Base-by-base conservation (phyloP, 1,140 invertebrate species). In the Halictus rubicundus region DNA sequence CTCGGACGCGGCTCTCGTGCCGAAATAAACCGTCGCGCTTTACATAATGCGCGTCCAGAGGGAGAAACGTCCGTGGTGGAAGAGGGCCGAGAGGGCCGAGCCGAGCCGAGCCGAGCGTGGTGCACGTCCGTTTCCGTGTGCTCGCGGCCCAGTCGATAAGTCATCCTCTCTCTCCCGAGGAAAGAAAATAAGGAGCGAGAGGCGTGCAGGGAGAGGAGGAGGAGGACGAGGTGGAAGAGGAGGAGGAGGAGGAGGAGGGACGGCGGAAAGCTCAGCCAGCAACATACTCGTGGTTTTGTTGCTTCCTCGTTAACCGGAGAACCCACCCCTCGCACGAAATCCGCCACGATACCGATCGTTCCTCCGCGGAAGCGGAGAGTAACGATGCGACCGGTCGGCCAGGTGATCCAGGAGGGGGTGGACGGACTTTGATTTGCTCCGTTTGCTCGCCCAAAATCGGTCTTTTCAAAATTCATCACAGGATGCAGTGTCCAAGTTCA, bases 11-110 rank as follows among this genome's bases (percentile, higher is more conserved):
- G 78, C 84, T 92, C 87, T 89, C 89, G 88, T 89, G 90, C 89
- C 90, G 90, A 91, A 92, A 92, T 92, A 91, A 92, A 92, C 90
- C 88, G 87, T 89, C 89, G 90, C 87, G 89, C 88, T 92, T 92
- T 91, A 90, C 90, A 91, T 92, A 91, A 92, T 90, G 91, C 87
- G 81, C 87, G 86, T 85, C 46, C 80, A 77, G 37, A 68, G 60
- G 78, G 49, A 65, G 74, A 77, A 65, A 65, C 32, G 39, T 14
- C 52, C 71, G 21, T 25, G 64, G 64, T 63, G 23, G 10, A 46
- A 63, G 52, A 69, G 52, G 64, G 66, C 27, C 61, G 27, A n/a
- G 68, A 10, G 61, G 25, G 68, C 49, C 12, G 9, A 16, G 42
- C 7, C 10, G 9, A 16, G 42, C 7, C 10, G 42, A 46, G 42